Base-by-base conservation (phyloP, 1,140 invertebrate genomes). In the Stegodyphus mimosarum region DNA sequence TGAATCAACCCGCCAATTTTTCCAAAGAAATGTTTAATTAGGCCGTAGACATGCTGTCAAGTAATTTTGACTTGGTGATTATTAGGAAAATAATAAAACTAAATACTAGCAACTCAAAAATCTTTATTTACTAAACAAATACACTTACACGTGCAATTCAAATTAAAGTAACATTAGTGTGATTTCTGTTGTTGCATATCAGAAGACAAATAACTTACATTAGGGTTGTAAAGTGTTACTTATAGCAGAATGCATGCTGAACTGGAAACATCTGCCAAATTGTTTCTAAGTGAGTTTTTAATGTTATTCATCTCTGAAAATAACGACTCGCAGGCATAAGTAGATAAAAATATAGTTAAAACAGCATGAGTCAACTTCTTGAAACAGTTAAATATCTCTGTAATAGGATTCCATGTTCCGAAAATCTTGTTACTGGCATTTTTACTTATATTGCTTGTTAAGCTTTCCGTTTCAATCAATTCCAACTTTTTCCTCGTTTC, bases 181-280 rank as follows among this genome's bases (percentile, higher is more conserved):
- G 88, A 79, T 83, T 87, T 86, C 77, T 79, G 87, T 88, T 70
- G 15, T 63, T 86, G 63, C 11, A 33, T 83, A 60, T 77, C 72
- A 10, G 17, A 80, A 72, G 87, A 80, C 71, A 52, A 79, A 74
- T 80, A 81, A 87, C 83, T 77, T 13, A 55, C 15, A 50, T 67
- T 6, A 83, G 69, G 55, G 55, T 60, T 10, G 55, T 60, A 60
- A 60, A 5, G 5, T 60, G 55, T 60, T 60, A 60, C 55, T 10
- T 60, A 2, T 60, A 60, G 15, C 5, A 60, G 15, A 60, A 60
- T 60, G 55, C 55, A 60, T 60, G 55, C 55, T 60, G 55, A 60
- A 60, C 9, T 60, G 55, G 55, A 60, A 60, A 2, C 55, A 60
- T 60, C 1, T 60, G 55, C 55, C 55, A 60, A 33, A 60, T 5